phyloP scores from a whole-genome alignment of 2,797 vertebrate species.

The Lepidocolaptes lacrymiger region DNA sequence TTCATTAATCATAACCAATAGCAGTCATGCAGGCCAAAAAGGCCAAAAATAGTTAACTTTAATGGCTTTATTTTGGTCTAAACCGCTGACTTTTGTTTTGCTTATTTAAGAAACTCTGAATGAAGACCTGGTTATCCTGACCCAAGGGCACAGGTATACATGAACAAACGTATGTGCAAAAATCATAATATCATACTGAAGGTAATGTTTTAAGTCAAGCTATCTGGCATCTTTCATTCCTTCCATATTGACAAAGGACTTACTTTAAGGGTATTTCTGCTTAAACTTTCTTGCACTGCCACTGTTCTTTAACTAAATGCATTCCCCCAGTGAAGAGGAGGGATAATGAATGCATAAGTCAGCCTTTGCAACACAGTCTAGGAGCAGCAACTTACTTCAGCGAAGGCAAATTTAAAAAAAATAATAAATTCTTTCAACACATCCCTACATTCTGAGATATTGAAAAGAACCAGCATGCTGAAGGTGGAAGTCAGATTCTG shows the following conservation, averaged over 20 bases:
- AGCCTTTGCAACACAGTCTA: not conserved
- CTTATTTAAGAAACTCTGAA: not conserved
- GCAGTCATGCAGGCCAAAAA: not conserved
- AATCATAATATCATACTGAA: not conserved
- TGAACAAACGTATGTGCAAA: not conserved
- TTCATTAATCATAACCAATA: not conserved
- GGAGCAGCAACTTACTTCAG: not conserved
- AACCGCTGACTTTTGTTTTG: not conserved
- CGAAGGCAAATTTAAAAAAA: not conserved
- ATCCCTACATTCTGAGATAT: not conserved
- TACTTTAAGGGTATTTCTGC: not conserved
- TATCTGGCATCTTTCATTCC: not conserved
- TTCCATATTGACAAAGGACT: not conserved
- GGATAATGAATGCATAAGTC: not conserved
- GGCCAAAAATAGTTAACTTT: not conserved
- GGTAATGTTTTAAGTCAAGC: not conserved
- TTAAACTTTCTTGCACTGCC: not conserved
- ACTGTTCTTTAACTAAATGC: not conserved
- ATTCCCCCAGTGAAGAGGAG: not conserved
- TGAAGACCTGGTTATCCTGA: not conserved
- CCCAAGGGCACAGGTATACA: accelerated
- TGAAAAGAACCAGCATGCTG: not conserved
- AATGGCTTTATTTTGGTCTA: not conserved
- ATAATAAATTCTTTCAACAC: not conserved
- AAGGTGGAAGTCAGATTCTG: not conserved